Evolutionary conservation across 1,140 invertebrate genomes (phyloP), one percentile per base, ranked within the genome.

Genomic region (Artemia franciscana): DNA sequence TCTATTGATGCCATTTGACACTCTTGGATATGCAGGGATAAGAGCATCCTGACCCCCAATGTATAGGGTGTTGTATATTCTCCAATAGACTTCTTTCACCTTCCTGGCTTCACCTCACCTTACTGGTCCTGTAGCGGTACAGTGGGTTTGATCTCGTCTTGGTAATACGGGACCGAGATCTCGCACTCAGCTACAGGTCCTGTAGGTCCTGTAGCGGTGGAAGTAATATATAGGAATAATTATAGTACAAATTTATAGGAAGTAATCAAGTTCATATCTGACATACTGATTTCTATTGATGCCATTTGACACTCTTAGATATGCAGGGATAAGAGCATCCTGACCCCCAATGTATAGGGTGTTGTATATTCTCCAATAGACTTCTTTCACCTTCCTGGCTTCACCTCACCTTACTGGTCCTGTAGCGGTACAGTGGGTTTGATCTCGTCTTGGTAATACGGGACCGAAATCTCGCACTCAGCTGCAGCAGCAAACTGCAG

Each of bases 281-380:
- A 89, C 78, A 73, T 90, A 98, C 67, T 90, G 84, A 77, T 98
- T 98, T 75, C 93, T 93, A n/a, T n/a, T n/a, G 18, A 84, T 84
- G 72, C 97, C 92, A 72, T 98, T 93, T 65, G 84, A 80, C 69
- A 98, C 88, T 65, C 92, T 76, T 1, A 95, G 94, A 75, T 97
- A 99, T 12, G 91, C 92, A 57, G 91, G 89, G n/a, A 98, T 92
- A 25, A 99, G 78, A 5, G 94, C 86, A 76, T 99, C 96, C 76
- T 98, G 94, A 26, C 91, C 92, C 18, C 96, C 95, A 68, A 99
- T 98, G 69, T 99, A 98, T 15, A 99, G 78, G 2, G 93, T 95
- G 76, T 99, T 99, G 74, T 98, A 99, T 66, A 96, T 93, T 76
- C 98, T 98, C 96, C 96, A 99, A 72, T 97, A 97, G 1, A 98